phyloP scores from a whole-genome alignment of 2,888 invertebrate genomes.

The Alsophila aescularia region DNA sequence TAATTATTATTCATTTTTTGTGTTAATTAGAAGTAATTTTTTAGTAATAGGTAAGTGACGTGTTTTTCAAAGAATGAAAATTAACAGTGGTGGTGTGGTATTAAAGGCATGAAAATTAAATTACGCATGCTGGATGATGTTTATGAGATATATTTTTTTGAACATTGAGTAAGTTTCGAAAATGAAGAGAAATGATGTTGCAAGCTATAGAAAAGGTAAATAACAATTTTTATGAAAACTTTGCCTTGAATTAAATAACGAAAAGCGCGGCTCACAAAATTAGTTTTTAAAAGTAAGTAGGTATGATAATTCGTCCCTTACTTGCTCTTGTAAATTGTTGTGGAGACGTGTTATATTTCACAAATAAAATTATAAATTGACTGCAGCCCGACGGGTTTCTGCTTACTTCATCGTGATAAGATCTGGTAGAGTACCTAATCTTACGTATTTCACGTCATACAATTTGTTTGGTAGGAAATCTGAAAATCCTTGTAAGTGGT shows the following conservation, averaged over 20 bases:
- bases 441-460: no score
- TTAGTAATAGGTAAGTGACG: constrained; percentile 75
- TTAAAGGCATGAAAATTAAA: constrained; percentile 67
- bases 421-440: no score
- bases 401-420: not conserved
- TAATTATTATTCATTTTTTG: constrained; percentile 41
- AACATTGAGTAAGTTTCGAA: constrained; percentile 22
- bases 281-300: no score
- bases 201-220: constrained; percentile 34
- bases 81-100: constrained; percentile 79
- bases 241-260: not conserved
- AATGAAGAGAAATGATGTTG: constrained; percentile 31
- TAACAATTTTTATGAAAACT: constrained; percentile 1
- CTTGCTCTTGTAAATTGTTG: no score
- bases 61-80: constrained; percentile 59
- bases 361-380: not conserved
- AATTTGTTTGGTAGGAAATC: no score
- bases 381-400: not conserved
- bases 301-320: no score
- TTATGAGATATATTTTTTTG: constrained; percentile 24
- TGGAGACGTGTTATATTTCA: no score
- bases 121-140: constrained; percentile 70
- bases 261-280: no score
- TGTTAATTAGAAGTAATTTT: constrained; percentile 47
- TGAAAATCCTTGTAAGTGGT: not conserved